Base-by-base conservation (phyloP, 2,888 invertebrate species). In the Luffia ferchaultella region DNA sequence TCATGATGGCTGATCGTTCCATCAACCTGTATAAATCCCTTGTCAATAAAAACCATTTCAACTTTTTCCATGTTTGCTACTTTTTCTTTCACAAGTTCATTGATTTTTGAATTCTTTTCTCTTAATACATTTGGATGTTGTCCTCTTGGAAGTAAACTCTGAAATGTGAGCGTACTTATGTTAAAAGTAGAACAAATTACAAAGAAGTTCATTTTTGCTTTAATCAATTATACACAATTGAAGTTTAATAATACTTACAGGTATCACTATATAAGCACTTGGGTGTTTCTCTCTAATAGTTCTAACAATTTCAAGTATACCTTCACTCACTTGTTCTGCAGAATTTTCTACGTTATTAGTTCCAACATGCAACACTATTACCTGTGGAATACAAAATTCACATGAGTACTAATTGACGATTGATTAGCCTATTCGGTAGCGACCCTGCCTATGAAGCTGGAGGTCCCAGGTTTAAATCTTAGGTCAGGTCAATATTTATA, bases 121-220 rank as follows among this genome's bases (percentile, higher is more conserved):
- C 97, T 86, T 58, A 95, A 76, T 46, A 84, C 84, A 77, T 96
- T 97, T 44, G 93, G 93, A 64, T 90, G 85, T 65, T 95, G 93
- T 42, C 97, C 96, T 63, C 96, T 87, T 45, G 96, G 96, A 61
- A 96, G 86, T 58, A 97, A 86, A 64, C 92, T 92, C 96, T 96
- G 84, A 56, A 88, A 30, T 12, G 12, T 30, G 30, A n/a, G n/a
- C 49, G 42, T 48, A 46, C 18, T 30, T 20, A 51, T 49, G n/a
- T 16, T 46, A 30, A 20, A 18, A 41, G 30, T 45, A 16, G 41
- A 19, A 16, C 15, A 42, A 2, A 46, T 49, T 16, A 40, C 18
- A 53, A 48, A 18, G 1, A 19, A 19, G 18, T 20, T 9, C 45
- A 18, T 19, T 19, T 30, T 44, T n/a, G 48, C 44, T 47, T 43